Evolutionary conservation across 2,888 invertebrate species (phyloP).

Genomic region (Ectemnius continuus): DNA sequence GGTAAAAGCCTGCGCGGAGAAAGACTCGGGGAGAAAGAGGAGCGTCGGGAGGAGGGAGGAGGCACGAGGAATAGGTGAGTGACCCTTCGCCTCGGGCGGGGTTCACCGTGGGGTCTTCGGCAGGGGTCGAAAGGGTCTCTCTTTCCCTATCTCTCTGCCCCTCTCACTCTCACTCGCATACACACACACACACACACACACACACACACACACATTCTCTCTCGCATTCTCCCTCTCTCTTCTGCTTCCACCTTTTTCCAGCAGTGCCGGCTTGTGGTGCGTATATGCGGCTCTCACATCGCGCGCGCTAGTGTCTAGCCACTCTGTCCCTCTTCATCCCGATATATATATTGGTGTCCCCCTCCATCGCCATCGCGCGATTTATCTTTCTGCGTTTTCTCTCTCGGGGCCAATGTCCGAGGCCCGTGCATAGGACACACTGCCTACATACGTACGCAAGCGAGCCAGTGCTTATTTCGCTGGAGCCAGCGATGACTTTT

Average conservation of each 20-base stretch:
- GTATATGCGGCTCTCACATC: conserved; percentile 14
- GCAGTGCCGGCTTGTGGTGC: not conserved
- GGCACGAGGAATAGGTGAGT: conserved; percentile 67
- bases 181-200: too few species aligned
- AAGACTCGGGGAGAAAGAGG: conserved; percentile 24
- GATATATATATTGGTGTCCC: conserved; percentile 49
- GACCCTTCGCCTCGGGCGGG: conserved; percentile 71
- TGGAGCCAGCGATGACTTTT: not conserved
- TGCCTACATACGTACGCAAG: too few species aligned
- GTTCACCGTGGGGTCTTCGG: conserved; percentile 62
- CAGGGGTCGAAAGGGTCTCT: conserved; percentile 62
- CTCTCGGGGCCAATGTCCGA: conserved; percentile 35
- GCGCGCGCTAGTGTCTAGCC: conserved; percentile 52
- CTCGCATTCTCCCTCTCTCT: conserved; percentile 10
- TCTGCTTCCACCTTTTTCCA: conserved; percentile 17
- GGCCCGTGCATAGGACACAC: not conserved
- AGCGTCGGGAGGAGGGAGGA: not conserved
- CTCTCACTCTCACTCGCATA: not conserved
- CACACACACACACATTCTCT: not conserved
- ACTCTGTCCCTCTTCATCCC: conserved; percentile 55
- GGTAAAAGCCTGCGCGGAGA: conserved; percentile 58
- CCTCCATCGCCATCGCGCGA: conserved; percentile 45
- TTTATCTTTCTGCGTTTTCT: conserved; percentile 58
- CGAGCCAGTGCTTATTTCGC: too few species aligned
- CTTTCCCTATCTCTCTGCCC: conserved; percentile 29